Evolutionary conservation across 2,113 vertebrate genomes (phyloP).

Genomic region (Cichladusa arquata): DNA sequence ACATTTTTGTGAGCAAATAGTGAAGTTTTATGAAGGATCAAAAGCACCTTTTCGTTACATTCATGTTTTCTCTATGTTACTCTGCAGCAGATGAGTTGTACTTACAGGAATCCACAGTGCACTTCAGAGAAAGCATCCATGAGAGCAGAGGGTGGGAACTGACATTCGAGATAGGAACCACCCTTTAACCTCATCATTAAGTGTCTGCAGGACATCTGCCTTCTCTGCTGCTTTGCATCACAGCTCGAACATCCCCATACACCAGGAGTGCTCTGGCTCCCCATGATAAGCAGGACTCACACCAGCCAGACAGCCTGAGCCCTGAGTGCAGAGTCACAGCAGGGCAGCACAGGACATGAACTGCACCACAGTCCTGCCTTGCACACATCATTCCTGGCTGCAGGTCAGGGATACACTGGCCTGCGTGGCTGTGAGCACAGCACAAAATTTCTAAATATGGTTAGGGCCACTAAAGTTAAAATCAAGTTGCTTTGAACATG

Average conservation of each 20-base stretch:
- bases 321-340: accelerated
- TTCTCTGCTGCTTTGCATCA: neutral
- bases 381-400: neutral
- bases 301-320: neutral
- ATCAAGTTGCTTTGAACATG: neutral
- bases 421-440: too few species aligned
- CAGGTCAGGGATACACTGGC: too few species aligned
- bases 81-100: neutral
- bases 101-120: neutral
- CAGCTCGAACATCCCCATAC: neutral
- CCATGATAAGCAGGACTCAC: neutral
- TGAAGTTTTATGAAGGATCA: neutral
- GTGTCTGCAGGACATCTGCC: neutral
- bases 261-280: neutral
- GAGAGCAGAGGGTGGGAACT: neutral
- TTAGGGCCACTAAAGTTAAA: neutral
- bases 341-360: neutral
- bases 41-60: neutral
- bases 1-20: neutral
- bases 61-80: neutral
- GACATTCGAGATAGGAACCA: neutral
- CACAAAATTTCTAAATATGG: neutral
- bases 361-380: neutral
- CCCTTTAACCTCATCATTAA: neutral
- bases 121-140: neutral